Evolutionary conservation across 2,797 vertebrate genomes (phyloP).

Genomic region (Leucoraja ocellata): DNA sequence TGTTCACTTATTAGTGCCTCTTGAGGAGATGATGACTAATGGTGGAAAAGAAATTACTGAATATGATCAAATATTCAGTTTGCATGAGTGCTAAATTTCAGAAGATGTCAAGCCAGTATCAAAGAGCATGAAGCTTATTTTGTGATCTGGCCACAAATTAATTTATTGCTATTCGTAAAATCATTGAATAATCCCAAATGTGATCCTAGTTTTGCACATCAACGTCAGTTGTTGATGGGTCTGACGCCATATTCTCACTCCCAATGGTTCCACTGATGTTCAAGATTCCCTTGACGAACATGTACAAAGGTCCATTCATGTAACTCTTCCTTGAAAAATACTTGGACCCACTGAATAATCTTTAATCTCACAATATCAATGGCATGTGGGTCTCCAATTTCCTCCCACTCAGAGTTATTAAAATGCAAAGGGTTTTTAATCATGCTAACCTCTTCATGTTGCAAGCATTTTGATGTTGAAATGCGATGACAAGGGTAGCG

Average conservation of each 20-base stretch:
- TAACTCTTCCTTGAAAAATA: background rate
- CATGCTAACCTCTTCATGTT: background rate
- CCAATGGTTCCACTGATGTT: background rate
- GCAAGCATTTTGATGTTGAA: background rate
- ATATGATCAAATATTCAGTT: background rate
- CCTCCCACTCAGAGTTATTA: background rate
- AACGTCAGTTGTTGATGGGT: too few species aligned
- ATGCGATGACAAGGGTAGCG: background rate
- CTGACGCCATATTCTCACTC: background rate
- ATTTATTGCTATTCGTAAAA: conserved; percentile 9
- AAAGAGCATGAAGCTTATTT: background rate
- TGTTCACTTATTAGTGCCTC: background rate
- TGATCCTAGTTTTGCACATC: background rate
- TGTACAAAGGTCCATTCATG: background rate
- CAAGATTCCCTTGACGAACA: background rate
- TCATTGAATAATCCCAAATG: background rate
- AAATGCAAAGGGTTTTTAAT: background rate
- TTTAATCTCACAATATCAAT: conserved; percentile 1
- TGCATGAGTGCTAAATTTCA: background rate
- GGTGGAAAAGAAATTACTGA: background rate
- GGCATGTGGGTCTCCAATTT: background rate
- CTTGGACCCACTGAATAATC: background rate
- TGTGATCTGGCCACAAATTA: background rate
- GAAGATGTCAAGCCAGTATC: background rate
- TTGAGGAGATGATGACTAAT: background rate